A percentile compares a stretch with the other conserved stretches of the same genome.
Conservation (phyloP, 2,113 vertebrate genomes). For the Cnemophilus loriae region DNA sequence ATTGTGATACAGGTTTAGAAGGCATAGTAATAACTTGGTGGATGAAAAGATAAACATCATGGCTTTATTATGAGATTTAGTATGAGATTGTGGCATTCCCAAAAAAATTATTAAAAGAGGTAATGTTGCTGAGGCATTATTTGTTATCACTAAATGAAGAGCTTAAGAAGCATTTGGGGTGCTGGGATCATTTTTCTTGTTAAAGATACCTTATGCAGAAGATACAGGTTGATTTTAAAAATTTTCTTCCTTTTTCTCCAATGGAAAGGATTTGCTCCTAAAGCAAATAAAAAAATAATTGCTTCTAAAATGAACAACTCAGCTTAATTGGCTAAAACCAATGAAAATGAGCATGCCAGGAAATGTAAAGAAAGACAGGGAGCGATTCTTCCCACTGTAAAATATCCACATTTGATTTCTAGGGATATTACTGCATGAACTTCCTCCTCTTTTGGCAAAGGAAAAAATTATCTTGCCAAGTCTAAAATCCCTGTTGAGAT, state of each 20-base stretch:
- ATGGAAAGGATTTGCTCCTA: not conserved
- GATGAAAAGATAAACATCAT: not conserved
- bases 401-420: not conserved
- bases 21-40: not conserved
- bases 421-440: not conserved
- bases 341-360: not conserved
- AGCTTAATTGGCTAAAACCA: not conserved
- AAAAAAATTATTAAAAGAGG: not conserved
- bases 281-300: not conserved
- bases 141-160: not conserved
- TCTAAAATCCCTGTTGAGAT: not conserved
- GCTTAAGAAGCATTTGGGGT: not conserved
- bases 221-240: not conserved
- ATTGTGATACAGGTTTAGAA: not conserved
- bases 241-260: accelerated
- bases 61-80: not conserved
- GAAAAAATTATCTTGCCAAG: not conserved
- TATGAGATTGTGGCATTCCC: not conserved
- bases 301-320: not conserved
- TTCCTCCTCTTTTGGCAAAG: slow-evolving; percentile 33
- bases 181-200: not conserved
- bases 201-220: not conserved
- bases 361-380: not conserved
- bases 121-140: not conserved
- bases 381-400: not conserved